phyloP scores from a whole-genome alignment of 1,140 invertebrate species.

The Papilio polytes region DNA sequence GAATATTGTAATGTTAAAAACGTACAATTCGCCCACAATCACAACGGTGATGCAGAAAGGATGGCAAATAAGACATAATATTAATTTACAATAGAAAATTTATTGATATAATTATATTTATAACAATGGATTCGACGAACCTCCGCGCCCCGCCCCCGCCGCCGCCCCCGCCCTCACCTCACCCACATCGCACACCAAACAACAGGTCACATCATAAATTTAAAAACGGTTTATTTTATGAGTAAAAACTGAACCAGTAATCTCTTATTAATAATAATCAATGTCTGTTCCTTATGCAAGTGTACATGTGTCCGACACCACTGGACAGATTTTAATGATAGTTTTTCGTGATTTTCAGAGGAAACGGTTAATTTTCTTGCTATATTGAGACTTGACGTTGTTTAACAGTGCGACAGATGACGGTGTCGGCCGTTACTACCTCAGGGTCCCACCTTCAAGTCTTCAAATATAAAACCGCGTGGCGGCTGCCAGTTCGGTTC shows the following conservation, averaged over 20 bases:
- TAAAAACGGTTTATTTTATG: not conserved
- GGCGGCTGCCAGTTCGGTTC: not conserved
- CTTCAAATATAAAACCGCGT: conserved; percentile 8
- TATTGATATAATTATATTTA: conserved; percentile 81
- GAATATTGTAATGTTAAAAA: not conserved
- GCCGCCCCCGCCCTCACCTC: conserved; percentile 33
- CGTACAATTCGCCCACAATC: not conserved
- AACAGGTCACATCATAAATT: not conserved
- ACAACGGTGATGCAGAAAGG: not conserved
- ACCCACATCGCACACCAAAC: not conserved
- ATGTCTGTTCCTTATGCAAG: too few species aligned
- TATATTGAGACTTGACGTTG: too few species aligned
- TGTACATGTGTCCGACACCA: not conserved
- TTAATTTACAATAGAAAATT: conserved; percentile 79
- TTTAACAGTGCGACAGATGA: too few species aligned
- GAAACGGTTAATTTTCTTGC: not conserved
- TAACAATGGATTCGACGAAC: conserved; percentile 67
- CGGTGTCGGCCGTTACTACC: too few species aligned
- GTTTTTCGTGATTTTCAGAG: not conserved
- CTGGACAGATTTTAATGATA: not conserved
- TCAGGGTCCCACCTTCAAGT: not conserved
- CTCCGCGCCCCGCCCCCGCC: conserved; percentile 45
- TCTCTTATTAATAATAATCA: not conserved
- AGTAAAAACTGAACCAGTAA: too few species aligned
- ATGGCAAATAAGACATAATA: conserved; percentile 36